Base-by-base conservation (phyloP, 2,888 invertebrate species). In the Drosophila prostipennis region DNA sequence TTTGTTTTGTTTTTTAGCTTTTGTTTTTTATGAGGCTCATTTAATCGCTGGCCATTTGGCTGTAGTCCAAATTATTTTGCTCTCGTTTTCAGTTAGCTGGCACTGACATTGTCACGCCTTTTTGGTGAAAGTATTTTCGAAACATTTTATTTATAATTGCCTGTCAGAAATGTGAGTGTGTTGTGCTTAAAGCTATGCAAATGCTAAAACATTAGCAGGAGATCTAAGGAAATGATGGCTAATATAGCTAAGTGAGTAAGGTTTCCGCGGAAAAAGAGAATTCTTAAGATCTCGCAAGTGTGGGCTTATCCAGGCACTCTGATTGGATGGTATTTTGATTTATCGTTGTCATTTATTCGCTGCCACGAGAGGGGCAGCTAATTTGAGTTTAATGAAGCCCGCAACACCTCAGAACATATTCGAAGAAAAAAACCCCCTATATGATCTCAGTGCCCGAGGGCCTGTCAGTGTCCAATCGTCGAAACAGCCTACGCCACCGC, bases 31-130 rank as follows among this genome's bases (percentile, higher is more conserved):
- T 69, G 60, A 37, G 42, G 54, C 56, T 60, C 59, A 46, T 71
- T 75, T 85, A 76, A 85, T 82, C 75, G 80, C 63, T 51, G 46
- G 76, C 86, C 61, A 77, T 74, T 82, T 84, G 83, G 83, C 72
- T 42, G 5, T 29, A 2, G 40, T 78, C 84, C 84, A 84, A 80
- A 80, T 87, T 79, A 78, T 79, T 84, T 77, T 74, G 79, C 83
- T 86, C 86, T 82, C 78, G 77, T 80, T 86, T 87, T 83, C 76
- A 71, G 68, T 71, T 59, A 69, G 54, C 60, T 84, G 81, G 87
- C 87, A 75, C 72, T 82, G 82, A 82, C 82, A 82, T 82, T 82
- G 82, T 79, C 87, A 81, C 84, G 73, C 72, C 56, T 61, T 76
- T 49, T 63, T 63, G 68, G 65, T 67, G 67, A 78, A 79, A 74